Base-by-base conservation (phyloP, 2,797 vertebrate genomes). In the Adrianichthys oophorus region DNA sequence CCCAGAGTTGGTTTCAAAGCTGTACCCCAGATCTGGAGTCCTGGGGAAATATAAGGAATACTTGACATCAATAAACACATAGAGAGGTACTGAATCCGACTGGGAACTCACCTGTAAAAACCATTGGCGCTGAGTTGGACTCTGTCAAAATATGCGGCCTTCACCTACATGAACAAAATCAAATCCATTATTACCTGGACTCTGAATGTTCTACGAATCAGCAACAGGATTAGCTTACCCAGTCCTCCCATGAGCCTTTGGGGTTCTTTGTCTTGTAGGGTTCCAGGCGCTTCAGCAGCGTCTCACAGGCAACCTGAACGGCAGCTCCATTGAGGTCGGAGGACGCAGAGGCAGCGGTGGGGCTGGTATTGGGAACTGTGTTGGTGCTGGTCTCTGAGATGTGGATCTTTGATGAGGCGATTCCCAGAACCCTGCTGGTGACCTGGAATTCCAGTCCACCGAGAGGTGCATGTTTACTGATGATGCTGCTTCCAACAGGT, bases 331-430 rank as follows among this genome's bases (percentile, higher is more conserved):
- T 97, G 72, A 98, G 88, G 84, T 99, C 97, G 0, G 95, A 85
- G 0, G 96, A 96, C 62, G 90, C 93, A 0, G 97, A 98, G 18
- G 97, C 97, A 0, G 97, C 96, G 0, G 97, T 98, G 0, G 97
- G 91, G 50, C 96, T 97, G 8, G 95, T 88, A 57, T 99, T 99
- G 44, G 97, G 94, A 5, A 99, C 96, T 0, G 95, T 97, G 73
- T 89, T 95, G 21, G 96, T 98, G 87, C 95, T 96, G 1, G 96
- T 98, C 90, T 99, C 97, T 2, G 93, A 93, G 87, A 98, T 95
- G 79, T 94, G 85, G 65, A 99, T 95, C 87, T 93, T 94, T 52
- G 93, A 92, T 40, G 58, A 87, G 18, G 95, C 88, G 40, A 99
- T 87, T 42, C 88, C 93, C 73, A 99, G 87, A 41, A 90, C 84